Base-by-base conservation (phyloP, 2,797 vertebrate species). In the Labroides dimidiatus region DNA sequence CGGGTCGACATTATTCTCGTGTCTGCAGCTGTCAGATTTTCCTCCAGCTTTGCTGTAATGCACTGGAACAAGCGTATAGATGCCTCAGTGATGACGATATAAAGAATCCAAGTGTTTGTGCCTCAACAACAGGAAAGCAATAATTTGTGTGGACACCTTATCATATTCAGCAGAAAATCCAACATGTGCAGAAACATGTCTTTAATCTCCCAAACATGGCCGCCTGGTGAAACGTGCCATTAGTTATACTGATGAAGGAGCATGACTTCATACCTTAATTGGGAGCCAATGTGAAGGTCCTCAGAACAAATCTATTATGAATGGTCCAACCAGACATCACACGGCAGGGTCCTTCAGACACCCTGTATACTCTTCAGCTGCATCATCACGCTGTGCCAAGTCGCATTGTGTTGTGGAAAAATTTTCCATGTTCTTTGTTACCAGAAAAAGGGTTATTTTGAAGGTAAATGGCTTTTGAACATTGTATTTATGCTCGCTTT, bases 251-350 rank as follows among this genome's bases (percentile, higher is more conserved):
- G 89, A 90, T 91, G 86, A 90, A 87, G 84, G 64, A 88, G 87
- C 92, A 91, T 92, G 90, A 90, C 91, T 90, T 91, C 90, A 87
- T 91, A 89, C 91, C 80, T 87, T 91, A 90, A 92, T 92, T 90
- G 87, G 58, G 69, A 84, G 69, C 85, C 77, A 87, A 90, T 87
- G 85, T 49, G 67, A 87, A 80, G 87, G 88, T 86, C 87, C 69
- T 92, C 90, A 87, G 86, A 91, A 84, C 87, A 88, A 92, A 93
- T 93, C 91, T 93, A 93, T 93, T 93, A 91, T 84, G 69, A 84
- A 92, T 87, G 92, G 81, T 89, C 73, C 53, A 51, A 64, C 24
- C 16, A 80, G 72, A 90, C 82, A 87, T 87, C 80, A 87, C 74
- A 90, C 48, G 45, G 65, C 68, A 83, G 72, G 85, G 72, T 75